Percentiles rank a stretch among this genome's conserved stretches.
Evolutionary conservation across 2,888 invertebrate species (phyloP).

Genomic region (Mimachlamys varia): DNA sequence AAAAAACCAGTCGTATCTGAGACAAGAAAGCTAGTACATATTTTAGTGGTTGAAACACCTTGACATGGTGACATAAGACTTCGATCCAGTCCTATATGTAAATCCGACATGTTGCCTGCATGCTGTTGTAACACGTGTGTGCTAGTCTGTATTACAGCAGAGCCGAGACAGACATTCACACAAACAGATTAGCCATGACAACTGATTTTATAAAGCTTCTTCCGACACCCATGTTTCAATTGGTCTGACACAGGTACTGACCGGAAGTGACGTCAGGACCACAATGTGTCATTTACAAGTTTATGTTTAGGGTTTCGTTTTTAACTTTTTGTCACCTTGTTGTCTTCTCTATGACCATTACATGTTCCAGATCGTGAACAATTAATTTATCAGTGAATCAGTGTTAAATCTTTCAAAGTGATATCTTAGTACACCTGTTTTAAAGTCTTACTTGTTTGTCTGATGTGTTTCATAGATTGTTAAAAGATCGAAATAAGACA

Average conservation of each 20-base stretch:
- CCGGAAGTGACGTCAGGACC: background rate
- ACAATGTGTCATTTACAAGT: background rate
- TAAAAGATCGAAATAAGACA: background rate
- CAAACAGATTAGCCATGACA: background rate
- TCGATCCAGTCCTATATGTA: background rate
- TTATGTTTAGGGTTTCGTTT: no score
- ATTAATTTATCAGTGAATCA: no score
- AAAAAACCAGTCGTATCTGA: background rate
- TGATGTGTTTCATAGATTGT: no score
- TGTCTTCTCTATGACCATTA: no score
- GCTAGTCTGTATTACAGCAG: background rate
- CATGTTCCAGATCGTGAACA: no score
- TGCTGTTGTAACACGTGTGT: slow-evolving; percentile 34
- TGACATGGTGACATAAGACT: slow-evolving; percentile 22
- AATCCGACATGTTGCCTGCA: slow-evolving; percentile 21
- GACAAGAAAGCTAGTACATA: background rate
- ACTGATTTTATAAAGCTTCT: background rate
- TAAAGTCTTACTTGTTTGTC: no score
- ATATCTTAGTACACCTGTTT: no score
- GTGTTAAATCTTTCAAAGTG: no score
- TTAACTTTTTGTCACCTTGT: no score
- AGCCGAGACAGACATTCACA: background rate
- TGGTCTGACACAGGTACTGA: background rate
- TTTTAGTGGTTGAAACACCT: background rate
- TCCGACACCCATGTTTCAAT: background rate